These are phyloP conservation scores for Acrocephalus scirpaceus DNA, from an alignment of 2,797 vertebrate genomes.

Conservation along the genomic window DNA sequence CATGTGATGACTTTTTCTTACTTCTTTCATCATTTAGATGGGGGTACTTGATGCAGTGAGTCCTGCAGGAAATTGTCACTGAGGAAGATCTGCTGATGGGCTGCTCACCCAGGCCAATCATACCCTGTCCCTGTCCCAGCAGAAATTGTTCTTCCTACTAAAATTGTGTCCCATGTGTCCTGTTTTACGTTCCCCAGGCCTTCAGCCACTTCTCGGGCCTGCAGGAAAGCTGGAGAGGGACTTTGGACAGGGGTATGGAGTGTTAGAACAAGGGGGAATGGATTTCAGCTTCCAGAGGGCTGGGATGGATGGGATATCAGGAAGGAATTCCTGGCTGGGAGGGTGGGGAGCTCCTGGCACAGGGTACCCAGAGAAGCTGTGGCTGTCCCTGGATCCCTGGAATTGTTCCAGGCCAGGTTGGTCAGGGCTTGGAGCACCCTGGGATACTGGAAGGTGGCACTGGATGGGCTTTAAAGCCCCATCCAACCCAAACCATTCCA, in stretches of 20 bases:
- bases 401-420: fast-evolving
- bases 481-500: neutral
- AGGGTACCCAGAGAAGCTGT: fast-evolving
- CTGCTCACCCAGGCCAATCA: neutral
- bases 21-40: neutral
- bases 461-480: fast-evolving
- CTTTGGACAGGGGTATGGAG: neutral
- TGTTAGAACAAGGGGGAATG: neutral
- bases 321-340: neutral
- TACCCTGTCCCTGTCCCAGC: neutral
- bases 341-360: neutral
- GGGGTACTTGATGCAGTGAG: neutral
- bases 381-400: neutral
- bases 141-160: neutral
- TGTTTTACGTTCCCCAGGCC: neutral
- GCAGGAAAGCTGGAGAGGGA: neutral
- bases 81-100: neutral
- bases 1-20: neutral
- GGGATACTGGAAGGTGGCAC: neutral
- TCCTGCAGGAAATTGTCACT: neutral
- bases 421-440: fast-evolving
- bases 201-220: neutral
- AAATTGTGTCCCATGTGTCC: neutral
- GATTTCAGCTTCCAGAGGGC: neutral
- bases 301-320: neutral